Evolutionary conservation across 2,797 vertebrate genomes (phyloP), one percentile per base, ranked within the genome.

Genomic region (Ataeniobius toweri): DNA sequence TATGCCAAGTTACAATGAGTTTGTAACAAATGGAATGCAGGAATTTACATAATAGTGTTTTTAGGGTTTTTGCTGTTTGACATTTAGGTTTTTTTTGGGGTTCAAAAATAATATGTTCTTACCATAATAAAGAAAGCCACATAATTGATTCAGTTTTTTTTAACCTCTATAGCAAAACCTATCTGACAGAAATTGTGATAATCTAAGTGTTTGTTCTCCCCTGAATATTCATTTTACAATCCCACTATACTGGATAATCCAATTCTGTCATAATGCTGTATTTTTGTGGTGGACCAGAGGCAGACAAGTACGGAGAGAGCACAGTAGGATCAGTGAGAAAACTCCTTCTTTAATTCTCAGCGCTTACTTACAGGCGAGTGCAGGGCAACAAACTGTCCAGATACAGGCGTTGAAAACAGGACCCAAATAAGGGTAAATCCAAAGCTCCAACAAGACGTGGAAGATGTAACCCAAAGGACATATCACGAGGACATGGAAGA

Each of bases 201-300:
- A 89, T 88, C 83, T 88, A 51, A 88, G 82, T 84, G 82, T 89
- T 91, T 89, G 78, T 89, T 90, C 85, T 84, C 79, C 84, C 86
- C 79, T 83, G 84, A 87, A 90, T 89, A 89, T 88, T 89, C 76
- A 78, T 89, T 90, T 92, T 91, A 89, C 87, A 72, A 87, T 78
- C 75, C 89, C 83, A 89, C 82, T 82, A 83, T 85, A 85, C 82
- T 81, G 80, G 80, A 90, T 91, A 91, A 92, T 91, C 89, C 88
- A 86, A 87, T 89, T 82, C 12, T n/a, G n/a, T n/a, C n/a, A n/a
- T n/a, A n/a, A n/a, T n/a, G n/a, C n/a, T n/a, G n/a, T n/a, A n/a
- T n/a, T n/a, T n/a, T n/a, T n/a, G n/a, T n/a, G n/a, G n/a, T n/a
- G n/a, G n/a, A n/a, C n/a, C n/a, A n/a, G n/a, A n/a, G n/a, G n/a